Evolutionary conservation across 2,113 vertebrate genomes (phyloP).

Genomic region (Hippocampus comes): DNA sequence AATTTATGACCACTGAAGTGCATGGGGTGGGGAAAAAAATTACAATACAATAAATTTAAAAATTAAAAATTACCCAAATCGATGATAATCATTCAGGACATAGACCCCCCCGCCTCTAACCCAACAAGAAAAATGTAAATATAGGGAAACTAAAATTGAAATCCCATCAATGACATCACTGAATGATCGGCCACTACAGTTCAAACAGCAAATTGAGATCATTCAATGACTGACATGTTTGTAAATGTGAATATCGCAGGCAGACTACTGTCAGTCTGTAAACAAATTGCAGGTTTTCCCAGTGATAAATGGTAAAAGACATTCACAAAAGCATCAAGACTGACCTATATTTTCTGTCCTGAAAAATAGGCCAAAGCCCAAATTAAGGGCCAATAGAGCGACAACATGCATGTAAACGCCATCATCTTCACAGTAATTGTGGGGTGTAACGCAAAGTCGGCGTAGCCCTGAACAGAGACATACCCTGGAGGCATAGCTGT

Average conservation of each 20-base stretch:
- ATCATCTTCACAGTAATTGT: slow-evolving; percentile 62
- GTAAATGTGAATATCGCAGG: slow-evolving; percentile 2
- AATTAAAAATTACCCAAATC: too few relatives aligned
- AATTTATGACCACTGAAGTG: too few relatives aligned
- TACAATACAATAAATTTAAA: too few relatives aligned
- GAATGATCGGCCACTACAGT: neutral
- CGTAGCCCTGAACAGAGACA: slow-evolving; percentile 48
- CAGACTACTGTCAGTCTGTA: slow-evolving; percentile 33
- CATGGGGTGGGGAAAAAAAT: too few relatives aligned
- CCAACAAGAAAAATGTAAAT: too few relatives aligned
- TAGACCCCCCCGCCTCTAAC: too few relatives aligned
- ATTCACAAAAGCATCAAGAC: slow-evolving; percentile 51
- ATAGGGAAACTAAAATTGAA: too few relatives aligned
- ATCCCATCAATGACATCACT: too few relatives aligned
- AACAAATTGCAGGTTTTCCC: slow-evolving; percentile 54
- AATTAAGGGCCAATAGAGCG: slow-evolving; percentile 63
- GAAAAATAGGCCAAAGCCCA: slow-evolving; percentile 70
- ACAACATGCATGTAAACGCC: slow-evolving; percentile 49
- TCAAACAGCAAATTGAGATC: neutral
- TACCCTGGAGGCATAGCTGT: slow-evolving; percentile 55
- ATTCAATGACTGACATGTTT: slow-evolving; percentile 1
- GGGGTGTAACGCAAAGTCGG: slow-evolving; percentile 44
- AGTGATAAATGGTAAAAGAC: slow-evolving; percentile 65
- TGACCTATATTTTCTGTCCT: slow-evolving; percentile 71
- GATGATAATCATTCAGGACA: too few relatives aligned